These are phyloP conservation scores for Lasioglossum figueresi DNA, from an alignment of 2,888 invertebrate genomes.

Conservation along the genomic window DNA sequence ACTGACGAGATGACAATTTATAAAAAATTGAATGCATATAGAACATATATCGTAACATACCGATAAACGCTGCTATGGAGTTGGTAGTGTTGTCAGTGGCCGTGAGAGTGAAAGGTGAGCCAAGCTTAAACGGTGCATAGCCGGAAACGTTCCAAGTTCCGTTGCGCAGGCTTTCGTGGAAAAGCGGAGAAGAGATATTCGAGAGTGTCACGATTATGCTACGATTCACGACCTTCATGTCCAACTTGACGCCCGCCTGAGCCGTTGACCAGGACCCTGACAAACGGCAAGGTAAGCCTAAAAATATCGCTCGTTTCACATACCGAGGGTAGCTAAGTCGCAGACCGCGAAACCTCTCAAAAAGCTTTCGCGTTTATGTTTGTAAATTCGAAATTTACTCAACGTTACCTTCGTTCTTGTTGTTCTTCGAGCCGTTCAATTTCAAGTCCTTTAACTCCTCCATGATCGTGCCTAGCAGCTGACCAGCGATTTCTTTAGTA, in stretches of 20 bases:
- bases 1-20: background rate
- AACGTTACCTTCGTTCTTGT: constrained; percentile 71
- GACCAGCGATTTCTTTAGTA: constrained; percentile 73
- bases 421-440: constrained; percentile 59
- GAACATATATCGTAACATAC: constrained; percentile 49
- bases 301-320: constrained; percentile 45
- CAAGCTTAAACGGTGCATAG: constrained; percentile 71
- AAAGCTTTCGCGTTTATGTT: background rate
- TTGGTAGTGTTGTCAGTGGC: constrained; percentile 72
- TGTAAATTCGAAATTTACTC: background rate
- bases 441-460: constrained; percentile 75
- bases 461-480: constrained; percentile 74
- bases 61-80: constrained; percentile 74
- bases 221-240: constrained; percentile 73
- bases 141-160: constrained; percentile 75
- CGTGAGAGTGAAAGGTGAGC: constrained; percentile 73
- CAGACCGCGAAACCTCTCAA: background rate
- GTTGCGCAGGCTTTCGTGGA: constrained; percentile 68
- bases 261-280: constrained; percentile 76
- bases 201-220: constrained; percentile 68
- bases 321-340: constrained; percentile 22
- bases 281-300: constrained; percentile 68
- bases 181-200: constrained; percentile 57
- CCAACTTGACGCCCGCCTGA: constrained; percentile 73
- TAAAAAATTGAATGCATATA: background rate